These are phyloP conservation scores for Globodera rostochiensis DNA, from an alignment of 1,140 invertebrate genomes.

Conservation along the genomic window DNA sequence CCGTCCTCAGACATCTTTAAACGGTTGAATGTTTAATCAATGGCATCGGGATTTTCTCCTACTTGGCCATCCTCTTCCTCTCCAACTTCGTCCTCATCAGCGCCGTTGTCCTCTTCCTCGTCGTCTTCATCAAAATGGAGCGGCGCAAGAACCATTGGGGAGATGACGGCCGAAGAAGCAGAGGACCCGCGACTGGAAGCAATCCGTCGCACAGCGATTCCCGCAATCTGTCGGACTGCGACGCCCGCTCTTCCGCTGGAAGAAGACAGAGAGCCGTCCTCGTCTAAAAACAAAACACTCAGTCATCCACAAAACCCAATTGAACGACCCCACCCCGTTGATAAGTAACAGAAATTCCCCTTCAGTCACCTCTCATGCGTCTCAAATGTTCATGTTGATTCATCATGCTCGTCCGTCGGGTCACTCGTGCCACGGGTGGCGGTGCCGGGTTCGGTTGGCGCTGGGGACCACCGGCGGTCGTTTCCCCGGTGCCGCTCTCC, in stretches of 20 bases:
- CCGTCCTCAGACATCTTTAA: neutral
- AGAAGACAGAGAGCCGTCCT: neutral
- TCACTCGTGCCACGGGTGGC: constrained; percentile 14
- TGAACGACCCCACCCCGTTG: neutral
- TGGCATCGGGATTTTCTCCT: no score
- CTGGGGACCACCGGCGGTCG: neutral
- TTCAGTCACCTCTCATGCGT: constrained; percentile 10
- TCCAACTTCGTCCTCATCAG: constrained; percentile 12
- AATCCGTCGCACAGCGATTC: neutral
- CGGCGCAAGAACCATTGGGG: neutral
- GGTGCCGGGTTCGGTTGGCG: constrained; percentile 2
- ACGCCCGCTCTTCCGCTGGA: neutral
- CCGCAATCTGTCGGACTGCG: constrained; percentile 1
- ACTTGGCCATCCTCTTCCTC: constrained; percentile 8
- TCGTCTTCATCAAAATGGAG: constrained; percentile 22
- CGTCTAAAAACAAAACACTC: no score
- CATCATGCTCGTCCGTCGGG: constrained; percentile 5
- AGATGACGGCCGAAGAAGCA: neutral
- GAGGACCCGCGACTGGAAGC: neutral
- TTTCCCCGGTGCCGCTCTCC: neutral
- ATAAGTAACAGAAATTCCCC: neutral
- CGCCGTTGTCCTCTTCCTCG: constrained; percentile 27
- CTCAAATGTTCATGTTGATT: constrained; percentile 19
- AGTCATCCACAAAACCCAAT: no score
- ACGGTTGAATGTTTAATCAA: no score